Conservation (phyloP, 2,888 invertebrate species). For the Drosophila phalerata region DNA sequence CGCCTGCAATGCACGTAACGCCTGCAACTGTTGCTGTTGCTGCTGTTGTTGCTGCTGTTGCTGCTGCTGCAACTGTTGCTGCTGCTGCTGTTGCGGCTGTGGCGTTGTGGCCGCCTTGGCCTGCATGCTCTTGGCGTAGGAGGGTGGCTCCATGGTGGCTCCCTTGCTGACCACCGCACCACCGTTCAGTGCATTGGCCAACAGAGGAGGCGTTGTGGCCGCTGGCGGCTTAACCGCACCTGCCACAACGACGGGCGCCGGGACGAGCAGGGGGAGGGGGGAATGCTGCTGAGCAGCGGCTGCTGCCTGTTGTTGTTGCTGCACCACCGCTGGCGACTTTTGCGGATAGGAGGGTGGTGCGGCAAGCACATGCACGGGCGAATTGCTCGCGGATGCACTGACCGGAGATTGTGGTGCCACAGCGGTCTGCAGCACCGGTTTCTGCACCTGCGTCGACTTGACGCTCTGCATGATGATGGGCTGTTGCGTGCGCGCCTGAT, state of each 20-base stretch:
- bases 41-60: constrained; percentile 45
- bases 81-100: constrained; percentile 79
- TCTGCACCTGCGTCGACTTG: constrained; percentile 97
- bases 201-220: constrained; percentile 87
- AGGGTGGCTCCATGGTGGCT: constrained; percentile 95
- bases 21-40: constrained; percentile 62
- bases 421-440: constrained; percentile 97
- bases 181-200: constrained; percentile 86
- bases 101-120: constrained; percentile 86
- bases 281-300: constrained; percentile 86
- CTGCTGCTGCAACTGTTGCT: constrained; percentile 66
- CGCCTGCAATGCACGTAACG: constrained; percentile 58
- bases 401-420: constrained; percentile 95
- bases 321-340: constrained; percentile 86
- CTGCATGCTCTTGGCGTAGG: constrained; percentile 96
- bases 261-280: constrained; percentile 83
- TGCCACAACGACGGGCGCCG: constrained; percentile 66
- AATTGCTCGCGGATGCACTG: constrained; percentile 86
- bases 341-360: constrained; percentile 95
- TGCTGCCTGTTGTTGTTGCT: constrained; percentile 85
- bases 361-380: constrained; percentile 85
- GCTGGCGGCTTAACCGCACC: constrained; percentile 86
- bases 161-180: constrained; percentile 86
- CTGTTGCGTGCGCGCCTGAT: constrained; percentile 94
- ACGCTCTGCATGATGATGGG: constrained; percentile 99